These are phyloP conservation scores for Nettapus auritus DNA, from an alignment of 2,113 vertebrate genomes.

Conservation along the genomic window DNA sequence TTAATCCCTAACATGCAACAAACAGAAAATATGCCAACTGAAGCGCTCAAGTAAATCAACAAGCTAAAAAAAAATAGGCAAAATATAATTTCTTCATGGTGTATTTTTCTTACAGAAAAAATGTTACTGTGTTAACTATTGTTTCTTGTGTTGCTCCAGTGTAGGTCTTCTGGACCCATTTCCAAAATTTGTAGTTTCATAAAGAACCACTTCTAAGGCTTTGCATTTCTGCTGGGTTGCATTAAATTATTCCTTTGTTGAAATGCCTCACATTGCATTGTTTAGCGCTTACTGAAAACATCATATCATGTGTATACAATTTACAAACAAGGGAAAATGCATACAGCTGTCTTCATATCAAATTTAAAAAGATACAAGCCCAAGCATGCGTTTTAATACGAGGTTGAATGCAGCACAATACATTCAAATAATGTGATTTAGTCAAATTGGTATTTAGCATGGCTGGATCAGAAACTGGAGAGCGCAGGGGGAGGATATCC, in stretches of 20 bases:
- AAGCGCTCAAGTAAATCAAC: conserved; percentile 44
- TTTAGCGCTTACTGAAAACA: conserved; percentile 75
- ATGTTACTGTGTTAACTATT: conserved; percentile 48
- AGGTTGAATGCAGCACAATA: conserved; percentile 3
- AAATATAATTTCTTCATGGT: conserved; percentile 50
- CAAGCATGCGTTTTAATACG: conserved; percentile 18
- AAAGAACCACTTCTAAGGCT: conserved; percentile 72
- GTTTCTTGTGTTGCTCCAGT: conserved; percentile 58
- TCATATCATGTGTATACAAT: conserved; percentile 66
- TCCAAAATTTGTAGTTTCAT: conserved; percentile 67
- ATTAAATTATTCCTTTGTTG: conserved; percentile 72
- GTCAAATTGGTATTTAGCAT: neutral
- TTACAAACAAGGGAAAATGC: conserved; percentile 64
- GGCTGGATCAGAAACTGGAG: conserved; percentile 26
- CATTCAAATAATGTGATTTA: conserved; percentile 33
- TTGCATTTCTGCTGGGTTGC: conserved; percentile 72
- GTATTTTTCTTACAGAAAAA: conserved; percentile 65
- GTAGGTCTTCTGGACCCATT: conserved; percentile 61
- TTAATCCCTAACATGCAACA: conserved; percentile 52
- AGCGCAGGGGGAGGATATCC: conserved; percentile 3
- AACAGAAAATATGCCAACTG: neutral
- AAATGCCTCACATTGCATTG: conserved; percentile 73
- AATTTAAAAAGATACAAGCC: conserved; percentile 58
- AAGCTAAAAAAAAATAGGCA: conserved; percentile 33
- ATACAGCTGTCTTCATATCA: conserved; percentile 71